Evolutionary conservation across 2,113 vertebrate genomes (phyloP), one percentile per base, ranked within the genome.

Genomic region (Rhadina sibilatrix): DNA sequence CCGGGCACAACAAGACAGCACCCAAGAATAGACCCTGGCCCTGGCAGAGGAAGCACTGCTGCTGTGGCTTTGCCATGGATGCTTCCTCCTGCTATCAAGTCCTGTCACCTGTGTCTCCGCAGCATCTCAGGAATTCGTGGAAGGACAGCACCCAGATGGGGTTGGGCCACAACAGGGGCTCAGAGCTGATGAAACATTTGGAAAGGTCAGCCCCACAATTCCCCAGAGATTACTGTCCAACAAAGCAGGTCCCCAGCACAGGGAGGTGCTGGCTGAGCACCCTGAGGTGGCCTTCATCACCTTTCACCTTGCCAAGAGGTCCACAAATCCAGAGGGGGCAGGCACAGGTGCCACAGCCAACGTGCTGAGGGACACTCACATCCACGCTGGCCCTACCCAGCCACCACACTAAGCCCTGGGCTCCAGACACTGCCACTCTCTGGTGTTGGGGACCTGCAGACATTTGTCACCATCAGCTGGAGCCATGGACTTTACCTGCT

Each of bases 371-470:
- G 66, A 83, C 4, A 4, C 46, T 83, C n/a, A 13, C 53, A 40
- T 17, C 68, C 24, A 30, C 0, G 0, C 21, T 15, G 25, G 42
- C 5, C 8, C 40, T 33, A 37, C n/a, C 14, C 42, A 75, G 47
- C 31, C 53, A 46, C 40, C 15, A 46, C 19, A 2, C 46, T n/a
- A 30, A 54, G 37, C 28, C 30, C 21, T 11, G 9, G 23, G 16
- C 71, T 89, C n/a, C 42, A 37, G 50, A 35, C 22, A 57, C 27
- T 68, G 78, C 20, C 50, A 38, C 46, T 46, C 9, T 52, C 54
- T 42, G 47, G 37, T 28, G 42, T 13, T 27, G 1, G 49, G 23
- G 44, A 74, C 50, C 64, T 18, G 16, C 46, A 81, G 81, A 49
- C 9, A 57, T 8, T 38, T 42, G 40, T 35, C 25, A 50, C 12